Base-by-base conservation (phyloP, 2,888 invertebrate species). In the Nomada lathburiana region DNA sequence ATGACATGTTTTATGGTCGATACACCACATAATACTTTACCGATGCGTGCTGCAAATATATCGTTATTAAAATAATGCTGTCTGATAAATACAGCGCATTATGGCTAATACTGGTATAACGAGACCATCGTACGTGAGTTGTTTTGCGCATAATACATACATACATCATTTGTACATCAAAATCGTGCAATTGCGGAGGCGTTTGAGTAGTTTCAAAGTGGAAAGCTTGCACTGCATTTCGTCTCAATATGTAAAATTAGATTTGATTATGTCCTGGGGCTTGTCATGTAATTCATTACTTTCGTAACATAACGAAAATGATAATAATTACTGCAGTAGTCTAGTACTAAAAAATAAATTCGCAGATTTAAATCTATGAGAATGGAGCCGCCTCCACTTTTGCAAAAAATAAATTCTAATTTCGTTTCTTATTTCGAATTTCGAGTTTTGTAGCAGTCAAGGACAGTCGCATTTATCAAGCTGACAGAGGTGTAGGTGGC, bases 391-490 rank as follows among this genome's bases (percentile, higher is more conserved):
- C 5, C 36, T 36, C 36, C 36, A 36, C 36, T 36, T 36, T 36
- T 7, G 36, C 36, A 36, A 36, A 36, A 7, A 5, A 7, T 36
- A 5, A 36, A 36, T 36, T 36, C 7, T 36, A 36, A 36, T 62
- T 36, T 64, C 52, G n/a, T 53, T 63, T 63, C 72, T 63, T 63
- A 53, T 72, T 72, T 62, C 62, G 52, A 63, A 23, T 26, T 42
- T 63, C 42, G 3, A 16, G 44, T 72, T 69, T 42, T 69, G 44
- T 57, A 44, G 64, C 26, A 63, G 53, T 53, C 72, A 72, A 63
- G 72, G 72, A 72, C 72, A 64, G n/a, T 20, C 20, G 26, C 64
- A 63, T 72, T 72, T 64, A n/a, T 72, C 72, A 63, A 72, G n/a
- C 36, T 72, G 63, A 72, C 72, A 64, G 42, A 0, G 44, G 53